Conservation (phyloP, 2,113 vertebrate genomes). For the Labeo catla region DNA sequence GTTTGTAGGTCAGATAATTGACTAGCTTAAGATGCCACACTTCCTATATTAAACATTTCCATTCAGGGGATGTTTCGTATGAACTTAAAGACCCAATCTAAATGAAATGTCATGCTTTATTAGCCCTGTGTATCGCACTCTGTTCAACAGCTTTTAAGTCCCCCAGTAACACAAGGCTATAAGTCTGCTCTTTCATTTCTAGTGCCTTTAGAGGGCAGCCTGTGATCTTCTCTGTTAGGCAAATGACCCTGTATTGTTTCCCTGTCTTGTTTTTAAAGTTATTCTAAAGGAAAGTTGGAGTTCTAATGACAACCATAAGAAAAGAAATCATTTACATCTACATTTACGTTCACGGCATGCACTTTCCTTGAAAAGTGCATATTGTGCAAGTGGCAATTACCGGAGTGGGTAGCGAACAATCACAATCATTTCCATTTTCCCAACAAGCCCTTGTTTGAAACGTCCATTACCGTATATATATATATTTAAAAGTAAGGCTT, state of each 20-base stretch:
- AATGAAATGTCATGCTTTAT: conserved; percentile 26
- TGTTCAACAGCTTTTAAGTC: neutral
- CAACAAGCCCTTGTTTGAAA: conserved; percentile 8
- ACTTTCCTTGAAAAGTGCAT: neutral
- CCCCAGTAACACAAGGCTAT: neutral
- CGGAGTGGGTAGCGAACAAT: conserved; percentile 2
- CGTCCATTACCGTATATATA: neutral
- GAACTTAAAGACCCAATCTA: neutral
- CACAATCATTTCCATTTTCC: neutral
- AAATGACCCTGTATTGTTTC: conserved; percentile 19
- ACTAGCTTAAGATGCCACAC: neutral
- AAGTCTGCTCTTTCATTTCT: neutral
- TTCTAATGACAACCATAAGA: conserved; percentile 22
- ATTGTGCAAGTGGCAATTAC: conserved; percentile 36
- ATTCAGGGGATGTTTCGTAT: neutral
- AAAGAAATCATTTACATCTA: conserved; percentile 20
- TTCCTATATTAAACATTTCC: conserved; percentile 5
- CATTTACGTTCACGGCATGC: neutral
- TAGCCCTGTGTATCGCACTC: conserved; percentile 10
- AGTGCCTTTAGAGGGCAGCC: neutral
- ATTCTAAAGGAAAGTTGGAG: neutral
- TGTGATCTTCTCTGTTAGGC: neutral
- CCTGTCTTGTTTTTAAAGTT: conserved; percentile 1
- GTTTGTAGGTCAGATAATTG: neutral
- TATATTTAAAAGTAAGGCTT: neutral